Conservation (phyloP, 2,113 vertebrate genomes). For the Trichomycterus rosablanca region DNA sequence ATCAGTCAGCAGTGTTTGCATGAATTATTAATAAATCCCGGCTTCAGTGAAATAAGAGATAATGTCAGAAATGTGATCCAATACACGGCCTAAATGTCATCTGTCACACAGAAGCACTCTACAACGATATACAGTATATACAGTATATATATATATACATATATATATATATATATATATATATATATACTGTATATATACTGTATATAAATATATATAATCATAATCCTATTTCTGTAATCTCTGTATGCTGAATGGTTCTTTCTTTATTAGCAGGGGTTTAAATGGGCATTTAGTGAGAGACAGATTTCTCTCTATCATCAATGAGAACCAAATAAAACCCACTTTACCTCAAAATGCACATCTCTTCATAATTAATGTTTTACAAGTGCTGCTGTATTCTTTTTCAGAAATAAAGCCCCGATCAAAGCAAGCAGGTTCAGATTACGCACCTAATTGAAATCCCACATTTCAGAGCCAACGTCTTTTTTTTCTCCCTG, state of each 20-base stretch:
- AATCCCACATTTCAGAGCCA: slow-evolving; percentile 73
- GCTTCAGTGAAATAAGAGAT: slow-evolving; percentile 72
- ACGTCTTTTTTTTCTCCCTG: slow-evolving; percentile 39
- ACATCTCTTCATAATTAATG: slow-evolving; percentile 68
- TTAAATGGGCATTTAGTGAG: slow-evolving; percentile 54
- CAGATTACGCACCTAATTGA: slow-evolving; percentile 73
- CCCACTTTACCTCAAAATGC: slow-evolving; percentile 64
- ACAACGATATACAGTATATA: slow-evolving; percentile 57
- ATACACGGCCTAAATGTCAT: slow-evolving; percentile 70
- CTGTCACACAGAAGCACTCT: slow-evolving; percentile 75
- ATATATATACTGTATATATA: too few relatives aligned
- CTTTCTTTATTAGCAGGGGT: slow-evolving; percentile 50
- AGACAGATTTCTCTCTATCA: slow-evolving; percentile 58
- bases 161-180: too few relatives aligned
- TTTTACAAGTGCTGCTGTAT: slow-evolving; percentile 73
- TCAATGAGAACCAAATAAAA: slow-evolving; percentile 57
- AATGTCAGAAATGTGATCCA: slow-evolving; percentile 73
- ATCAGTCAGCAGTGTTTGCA: slow-evolving; percentile 54
- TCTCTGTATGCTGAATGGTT: slow-evolving; percentile 47
- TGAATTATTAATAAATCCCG: slow-evolving; percentile 70
- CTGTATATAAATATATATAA: too few relatives aligned
- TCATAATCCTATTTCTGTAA: slow-evolving; percentile 59
- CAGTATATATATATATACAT: too few relatives aligned
- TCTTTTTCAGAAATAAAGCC: slow-evolving; percentile 61
- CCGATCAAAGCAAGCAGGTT: slow-evolving; percentile 72